phyloP scores from a whole-genome alignment of 2,888 invertebrate species.

The Carcina quercana region DNA sequence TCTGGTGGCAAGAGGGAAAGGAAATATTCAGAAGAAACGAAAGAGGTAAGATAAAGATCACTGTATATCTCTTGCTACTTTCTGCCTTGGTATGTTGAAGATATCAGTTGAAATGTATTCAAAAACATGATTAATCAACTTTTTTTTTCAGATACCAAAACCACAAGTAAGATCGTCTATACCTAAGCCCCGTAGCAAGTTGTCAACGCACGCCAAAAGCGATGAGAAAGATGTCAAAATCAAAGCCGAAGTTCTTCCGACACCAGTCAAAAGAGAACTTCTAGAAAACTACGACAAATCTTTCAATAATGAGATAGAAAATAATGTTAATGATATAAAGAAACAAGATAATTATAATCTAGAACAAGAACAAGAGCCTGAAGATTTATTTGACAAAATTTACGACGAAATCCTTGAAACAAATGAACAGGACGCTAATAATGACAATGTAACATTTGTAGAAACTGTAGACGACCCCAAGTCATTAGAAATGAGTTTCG shows the following conservation, averaged over 20 bases:
- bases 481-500: constrained; percentile 48
- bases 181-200: constrained; percentile 27
- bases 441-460: constrained; percentile 28
- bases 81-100: no score
- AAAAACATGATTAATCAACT: no score
- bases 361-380: constrained; percentile 16
- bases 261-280: no score
- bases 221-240: background rate
- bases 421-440: constrained; percentile 10
- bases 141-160: constrained; percentile 13
- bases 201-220: background rate
- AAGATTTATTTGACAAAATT: constrained; percentile 55
- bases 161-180: constrained; percentile 25
- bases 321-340: constrained; percentile 1
- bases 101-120: no score
- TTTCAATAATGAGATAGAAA: no score
- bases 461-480: constrained; percentile 41
- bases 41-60: no score
- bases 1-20: constrained; percentile 17
- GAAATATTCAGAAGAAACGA: no score
- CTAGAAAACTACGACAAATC: no score
- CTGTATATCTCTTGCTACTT: no score
- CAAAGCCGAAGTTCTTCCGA: no score
- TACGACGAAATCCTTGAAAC: constrained; percentile 45
- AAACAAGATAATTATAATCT: constrained; percentile 9